Percentiles rank a stretch among this genome's conserved stretches.
phyloP scores from a whole-genome alignment of 2,888 invertebrate genomes.

The Branchipolynoe longqiensis region DNA sequence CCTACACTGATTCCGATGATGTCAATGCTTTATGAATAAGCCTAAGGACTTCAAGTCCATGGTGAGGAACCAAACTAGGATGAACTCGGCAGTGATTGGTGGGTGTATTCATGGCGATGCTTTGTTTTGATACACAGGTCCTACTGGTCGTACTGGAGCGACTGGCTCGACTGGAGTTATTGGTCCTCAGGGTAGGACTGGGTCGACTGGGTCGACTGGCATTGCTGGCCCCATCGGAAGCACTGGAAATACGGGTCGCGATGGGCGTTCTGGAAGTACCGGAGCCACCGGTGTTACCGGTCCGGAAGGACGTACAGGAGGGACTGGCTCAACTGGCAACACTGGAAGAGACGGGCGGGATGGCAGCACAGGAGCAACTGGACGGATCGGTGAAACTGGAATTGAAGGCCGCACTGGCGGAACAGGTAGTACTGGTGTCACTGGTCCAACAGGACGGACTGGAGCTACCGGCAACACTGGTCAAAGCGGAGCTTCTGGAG shows the following conservation, averaged over 20 bases:
- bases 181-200: conserved; percentile 51
- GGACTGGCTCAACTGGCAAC: conserved; percentile 74
- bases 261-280: conserved; percentile 52
- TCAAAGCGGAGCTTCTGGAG: conserved; percentile 80
- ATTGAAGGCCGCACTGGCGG: conserved; percentile 61
- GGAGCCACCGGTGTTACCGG: conserved; percentile 54
- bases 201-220: conserved; percentile 84
- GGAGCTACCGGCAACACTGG: conserved; percentile 61
- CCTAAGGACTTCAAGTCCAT: no score
- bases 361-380: conserved; percentile 86
- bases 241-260: conserved; percentile 60
- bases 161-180: conserved; percentile 44
- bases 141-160: conserved; percentile 58
- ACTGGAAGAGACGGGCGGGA: conserved; percentile 83
- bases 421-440: conserved; percentile 63
- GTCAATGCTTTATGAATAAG: no score
- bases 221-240: conserved; percentile 14
- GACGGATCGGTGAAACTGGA: conserved; percentile 61
- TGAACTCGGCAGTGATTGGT: no score
- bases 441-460: conserved; percentile 63
- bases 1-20: no score
- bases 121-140: conserved; percentile 59
- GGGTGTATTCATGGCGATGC: no score
- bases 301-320: conserved; percentile 84
- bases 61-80: no score